Evolutionary conservation across 2,113 vertebrate genomes (phyloP), one percentile per base, ranked within the genome.

Genomic region (Ptyas mucosa): DNA sequence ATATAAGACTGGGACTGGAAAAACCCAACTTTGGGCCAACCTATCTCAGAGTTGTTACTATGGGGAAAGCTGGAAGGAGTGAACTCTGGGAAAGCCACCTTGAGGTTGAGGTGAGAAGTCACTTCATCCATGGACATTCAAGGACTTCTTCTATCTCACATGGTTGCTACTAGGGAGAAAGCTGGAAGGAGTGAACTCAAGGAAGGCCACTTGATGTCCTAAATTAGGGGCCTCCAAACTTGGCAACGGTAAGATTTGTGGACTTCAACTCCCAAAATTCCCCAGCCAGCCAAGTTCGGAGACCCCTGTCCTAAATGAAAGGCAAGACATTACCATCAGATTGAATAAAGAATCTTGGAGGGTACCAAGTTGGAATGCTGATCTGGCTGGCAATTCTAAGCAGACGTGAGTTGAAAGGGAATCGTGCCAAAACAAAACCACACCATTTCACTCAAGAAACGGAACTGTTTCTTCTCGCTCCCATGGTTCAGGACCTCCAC

Each of bases 271-370:
- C 61, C 61, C 61, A 4, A 29, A 64, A 64, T 64, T 64, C 9
- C 26, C 61, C 61, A 29, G 61, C 61, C 61, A 64, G 61, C 26
- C 61, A 64, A 12, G 26, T 64, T 64, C 26, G 58, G 58, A 64
- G 26, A 64, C 3, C 26, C 61, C 11, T 5, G 26, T 24, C 94
- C 89, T 53, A 93, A 94, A 88, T 64, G 93, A 85, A 85, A 85
- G 90, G 92, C 39, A 61, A 87, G 29, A 39, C 49, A 24, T 58
- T 39, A 34, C 14, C 12, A 3, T 75, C 18, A 75, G 64, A n/a
- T 18, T 75, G n/a, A 75, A 75, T 18, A 81, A 81, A 39, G 15
- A 20, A 81, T 39, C 34, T 81, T 81, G 7, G 18, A 39, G 21
- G 34, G 69, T 21, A 39, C 18, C 6, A 81, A 81, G 69, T 81